Conservation (phyloP, 2,113 vertebrate genomes). For the Rattus rattus region DNA sequence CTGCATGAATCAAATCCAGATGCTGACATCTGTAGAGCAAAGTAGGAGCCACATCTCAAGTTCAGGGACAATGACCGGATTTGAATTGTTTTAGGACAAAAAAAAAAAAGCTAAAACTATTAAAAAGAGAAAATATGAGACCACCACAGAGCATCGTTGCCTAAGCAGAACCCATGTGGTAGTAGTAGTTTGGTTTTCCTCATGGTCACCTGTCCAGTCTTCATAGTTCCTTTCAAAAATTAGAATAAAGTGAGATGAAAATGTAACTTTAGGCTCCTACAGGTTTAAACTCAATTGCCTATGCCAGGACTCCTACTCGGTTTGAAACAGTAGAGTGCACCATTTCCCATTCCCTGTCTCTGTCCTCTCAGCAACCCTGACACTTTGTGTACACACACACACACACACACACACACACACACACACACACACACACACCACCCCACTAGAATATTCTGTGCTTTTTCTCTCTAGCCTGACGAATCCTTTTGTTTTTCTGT, state of each 20-base stretch:
- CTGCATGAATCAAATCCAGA: background rate
- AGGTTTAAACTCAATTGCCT: background rate
- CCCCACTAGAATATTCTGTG: background rate
- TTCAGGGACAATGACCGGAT: background rate
- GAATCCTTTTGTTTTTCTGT: constrained; percentile 57
- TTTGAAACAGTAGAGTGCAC: background rate
- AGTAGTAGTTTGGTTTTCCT: accelerated
- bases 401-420: constrained; percentile 7
- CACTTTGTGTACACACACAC: background rate
- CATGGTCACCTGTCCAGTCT: background rate
- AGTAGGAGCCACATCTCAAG: background rate
- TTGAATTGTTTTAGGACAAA: background rate
- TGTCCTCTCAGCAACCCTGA: no score
- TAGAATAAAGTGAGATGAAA: background rate
- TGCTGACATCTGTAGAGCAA: background rate
- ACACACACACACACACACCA: background rate
- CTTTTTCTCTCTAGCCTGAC: constrained; percentile 54
- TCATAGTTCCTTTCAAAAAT: background rate
- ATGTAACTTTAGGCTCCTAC: background rate
- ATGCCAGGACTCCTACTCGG: background rate
- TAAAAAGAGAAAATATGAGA: background rate
- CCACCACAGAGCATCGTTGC: background rate
- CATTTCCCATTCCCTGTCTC: background rate
- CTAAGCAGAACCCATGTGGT: accelerated
- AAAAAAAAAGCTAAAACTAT: background rate